phyloP scores from a whole-genome alignment of 2,888 invertebrate genomes.

The Pinctada fucata region DNA sequence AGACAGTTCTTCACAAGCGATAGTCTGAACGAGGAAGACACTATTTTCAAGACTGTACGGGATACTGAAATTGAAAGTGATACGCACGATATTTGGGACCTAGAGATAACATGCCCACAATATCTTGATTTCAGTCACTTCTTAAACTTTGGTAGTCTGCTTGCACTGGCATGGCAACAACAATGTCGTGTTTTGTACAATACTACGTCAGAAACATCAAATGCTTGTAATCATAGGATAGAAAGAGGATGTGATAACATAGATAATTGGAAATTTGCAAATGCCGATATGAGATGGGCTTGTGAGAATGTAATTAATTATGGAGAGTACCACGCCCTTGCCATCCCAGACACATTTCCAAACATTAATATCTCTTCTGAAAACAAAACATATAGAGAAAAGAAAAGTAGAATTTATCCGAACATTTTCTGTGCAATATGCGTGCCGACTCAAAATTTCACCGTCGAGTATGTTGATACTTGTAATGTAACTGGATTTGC shows the following conservation, averaged over 20 bases:
- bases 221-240: not conserved
- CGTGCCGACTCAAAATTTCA: not conserved
- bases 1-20: not conserved
- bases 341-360: not conserved
- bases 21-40: not conserved
- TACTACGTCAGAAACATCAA: not conserved
- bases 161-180: not conserved
- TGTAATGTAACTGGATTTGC: not conserved
- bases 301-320: not conserved
- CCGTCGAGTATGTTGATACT: not conserved
- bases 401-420: too few relatives aligned
- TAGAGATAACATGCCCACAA: not conserved
- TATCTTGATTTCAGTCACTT: not conserved
- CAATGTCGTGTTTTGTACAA: not conserved
- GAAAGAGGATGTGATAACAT: not conserved
- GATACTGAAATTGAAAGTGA: not conserved
- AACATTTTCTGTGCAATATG: not conserved
- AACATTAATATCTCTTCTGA: not conserved
- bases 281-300: not conserved
- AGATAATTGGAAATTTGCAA: not conserved
- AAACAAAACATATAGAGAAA: not conserved
- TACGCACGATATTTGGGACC: not conserved
- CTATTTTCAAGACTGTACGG: not conserved
- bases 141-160: not conserved
- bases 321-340: not conserved